Base-by-base conservation (phyloP, 2,797 vertebrate genomes). In the Atherinosoma microstoma region DNA sequence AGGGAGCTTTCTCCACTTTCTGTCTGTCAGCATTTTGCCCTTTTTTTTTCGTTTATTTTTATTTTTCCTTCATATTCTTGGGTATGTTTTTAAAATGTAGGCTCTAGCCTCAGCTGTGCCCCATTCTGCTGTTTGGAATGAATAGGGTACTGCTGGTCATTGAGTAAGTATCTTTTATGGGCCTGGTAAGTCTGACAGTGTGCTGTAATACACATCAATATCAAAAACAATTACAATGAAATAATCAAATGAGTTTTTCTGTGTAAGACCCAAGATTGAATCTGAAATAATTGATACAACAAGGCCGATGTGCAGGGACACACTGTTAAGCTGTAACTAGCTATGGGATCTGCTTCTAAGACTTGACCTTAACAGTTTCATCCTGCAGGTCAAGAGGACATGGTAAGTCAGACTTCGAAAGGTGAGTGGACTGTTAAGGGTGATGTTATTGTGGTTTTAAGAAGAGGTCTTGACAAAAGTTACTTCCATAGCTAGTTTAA, bases 51-150 rank as follows among this genome's bases (percentile, higher is more conserved):
- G 82, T 75, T 80, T 64, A 58, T 66, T 66, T 63, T 66, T 64
- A 16, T 67, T 67, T 58, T 58, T 27, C 91, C 93, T 96, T 94
- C 94, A 91, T 93, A 93, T 94, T 96, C 94, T 92, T 94, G 87
- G 96, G 94, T 96, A 95, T 96, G 87, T 94, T 93, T 90, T 97
- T 96, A 96, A 95, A 95, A 96, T 96, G 91, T 97, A 98, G 96
- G 95, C 93, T 96, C 93, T 96, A 94, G 94, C 95, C 92, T 96
- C 95, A 96, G 94, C 96, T 87, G 93, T 96, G 95, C 93, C 93
- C 95, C 90, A 96, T 96, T 96, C 95, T 97, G 95, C 95, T 97
- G 95, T 97, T 96, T 96, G 93, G 95, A 96, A 97, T 96, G 94
- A 96, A 96, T 95, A 96, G 94, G 95, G 94, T 97, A 97, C 96